Base-by-base conservation (phyloP, 1,140 invertebrate species). In the Portunus trituberculatus region DNA sequence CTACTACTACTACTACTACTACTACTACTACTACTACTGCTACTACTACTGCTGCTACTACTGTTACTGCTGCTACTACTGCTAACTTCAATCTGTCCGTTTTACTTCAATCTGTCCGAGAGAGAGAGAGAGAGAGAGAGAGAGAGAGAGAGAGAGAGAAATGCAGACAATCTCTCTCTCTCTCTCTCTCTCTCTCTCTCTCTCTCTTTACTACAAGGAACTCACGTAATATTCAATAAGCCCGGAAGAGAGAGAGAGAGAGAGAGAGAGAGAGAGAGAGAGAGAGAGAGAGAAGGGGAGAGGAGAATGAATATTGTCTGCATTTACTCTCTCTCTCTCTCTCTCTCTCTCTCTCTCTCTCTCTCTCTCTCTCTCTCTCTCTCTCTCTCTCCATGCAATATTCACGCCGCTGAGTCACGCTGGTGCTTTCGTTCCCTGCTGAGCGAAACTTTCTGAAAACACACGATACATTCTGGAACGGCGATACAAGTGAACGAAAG, bases 201-300 rank as follows among this genome's bases (percentile, higher is more conserved):
- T 28, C 83, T 32, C n/a, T 84, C 12, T 29, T 28, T 82, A 25
- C 76, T 82, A 28, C 16, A 28, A 82, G 28, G 76, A 29, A n/a
- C 10, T 12, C 12, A 20, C 8, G 83, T 84, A 84, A 10, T 32
- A 28, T 10, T 84, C 8, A 28, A 10, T 84, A 32, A 29, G 28
- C 16, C 10, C 1, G 31, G 10, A 31, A 88, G 86, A 32, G 86
- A 88, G 28, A 88, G 86, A 88, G 28, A 88, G 86, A 88, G 31
- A 88, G 86, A 88, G 28, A 88, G 31, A 88, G 28, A 88, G 28
- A 88, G 28, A 88, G 83, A 84, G n/a, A 84, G 14, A 84, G n/a
- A 25, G 83, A 84, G 76, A 82, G 76, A 82, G 76, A 82, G 3
- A 1, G 28, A 7, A 4, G 76, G 16, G 20, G 76, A 8, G 76